Evolutionary conservation across 2,888 invertebrate species (phyloP).

Genomic region (Rhopalosiphum nymphaeae): DNA sequence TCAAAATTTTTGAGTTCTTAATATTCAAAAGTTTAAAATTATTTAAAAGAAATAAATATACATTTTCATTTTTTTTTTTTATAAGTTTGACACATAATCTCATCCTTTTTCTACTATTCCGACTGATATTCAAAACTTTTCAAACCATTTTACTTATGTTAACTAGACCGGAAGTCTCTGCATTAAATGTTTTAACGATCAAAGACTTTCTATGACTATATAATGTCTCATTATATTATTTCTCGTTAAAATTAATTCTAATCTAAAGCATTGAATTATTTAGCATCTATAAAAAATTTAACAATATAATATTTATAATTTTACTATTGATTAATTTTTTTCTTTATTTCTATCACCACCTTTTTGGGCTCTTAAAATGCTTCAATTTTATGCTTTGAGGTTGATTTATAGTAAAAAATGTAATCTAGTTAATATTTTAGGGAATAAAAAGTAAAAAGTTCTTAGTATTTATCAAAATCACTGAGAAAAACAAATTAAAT

Average conservation of each 20-base stretch:
- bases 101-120: not conserved
- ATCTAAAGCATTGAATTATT: not conserved
- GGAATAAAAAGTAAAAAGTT: no score
- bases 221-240: not conserved
- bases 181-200: not conserved
- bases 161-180: not conserved
- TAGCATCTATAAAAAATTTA: not conserved
- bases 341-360: not conserved
- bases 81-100: conserved; percentile 9
- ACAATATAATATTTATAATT: not conserved
- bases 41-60: not conserved
- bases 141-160: not conserved
- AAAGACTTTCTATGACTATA: not conserved
- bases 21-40: not conserved
- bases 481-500: no score
- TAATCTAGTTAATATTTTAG: no score
- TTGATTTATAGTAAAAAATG: no score
- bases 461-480: no score
- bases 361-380: no score
- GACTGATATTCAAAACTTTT: not conserved
- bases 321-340: not conserved
- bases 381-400: no score
- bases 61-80: not conserved
- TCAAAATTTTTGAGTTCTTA: not conserved
- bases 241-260: not conserved